Evolutionary conservation across 2,797 vertebrate species (phyloP).

Genomic region (Melanotaenia maccullochi): DNA sequence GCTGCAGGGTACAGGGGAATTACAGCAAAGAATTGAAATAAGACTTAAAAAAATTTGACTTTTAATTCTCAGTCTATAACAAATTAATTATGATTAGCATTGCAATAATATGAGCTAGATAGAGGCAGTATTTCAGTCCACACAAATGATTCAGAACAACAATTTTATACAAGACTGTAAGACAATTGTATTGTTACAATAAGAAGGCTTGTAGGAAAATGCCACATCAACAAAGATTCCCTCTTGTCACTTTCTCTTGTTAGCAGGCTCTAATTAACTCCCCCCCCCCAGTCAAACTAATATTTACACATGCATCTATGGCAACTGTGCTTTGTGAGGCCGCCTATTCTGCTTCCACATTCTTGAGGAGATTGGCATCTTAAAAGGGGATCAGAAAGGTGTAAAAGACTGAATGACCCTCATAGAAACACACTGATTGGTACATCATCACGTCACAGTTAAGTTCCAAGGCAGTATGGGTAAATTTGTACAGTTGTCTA

Average conservation of each 20-base stretch:
- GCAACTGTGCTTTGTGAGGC: constrained; percentile 81
- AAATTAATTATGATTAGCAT: constrained; percentile 2
- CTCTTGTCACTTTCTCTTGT: constrained; percentile 72
- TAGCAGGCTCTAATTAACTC: constrained; percentile 75
- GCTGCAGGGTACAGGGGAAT: constrained; percentile 36
- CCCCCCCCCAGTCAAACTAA: constrained; percentile 74
- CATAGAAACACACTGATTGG: constrained; percentile 82
- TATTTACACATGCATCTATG: constrained; percentile 85
- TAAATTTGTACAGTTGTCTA: constrained; percentile 83
- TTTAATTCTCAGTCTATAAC: background rate
- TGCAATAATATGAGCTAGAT: constrained; percentile 17
- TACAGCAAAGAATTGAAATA: constrained; percentile 26
- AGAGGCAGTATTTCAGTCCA: constrained; percentile 7
- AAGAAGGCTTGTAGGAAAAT: constrained; percentile 61
- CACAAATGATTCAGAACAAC: constrained; percentile 17
- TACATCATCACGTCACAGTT: constrained; percentile 80
- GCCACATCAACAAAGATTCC: constrained; percentile 70
- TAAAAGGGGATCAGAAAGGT: constrained; percentile 81
- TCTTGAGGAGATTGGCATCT: constrained; percentile 83
- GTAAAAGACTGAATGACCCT: constrained; percentile 81
- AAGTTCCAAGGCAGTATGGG: constrained; percentile 78
- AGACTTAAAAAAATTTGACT: background rate
- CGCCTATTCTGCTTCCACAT: constrained; percentile 75
- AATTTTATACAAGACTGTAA: constrained; percentile 30
- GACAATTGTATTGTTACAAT: constrained; percentile 51